phyloP scores from a whole-genome alignment of 2,888 invertebrate species.

The Sminthurinus aureus region DNA sequence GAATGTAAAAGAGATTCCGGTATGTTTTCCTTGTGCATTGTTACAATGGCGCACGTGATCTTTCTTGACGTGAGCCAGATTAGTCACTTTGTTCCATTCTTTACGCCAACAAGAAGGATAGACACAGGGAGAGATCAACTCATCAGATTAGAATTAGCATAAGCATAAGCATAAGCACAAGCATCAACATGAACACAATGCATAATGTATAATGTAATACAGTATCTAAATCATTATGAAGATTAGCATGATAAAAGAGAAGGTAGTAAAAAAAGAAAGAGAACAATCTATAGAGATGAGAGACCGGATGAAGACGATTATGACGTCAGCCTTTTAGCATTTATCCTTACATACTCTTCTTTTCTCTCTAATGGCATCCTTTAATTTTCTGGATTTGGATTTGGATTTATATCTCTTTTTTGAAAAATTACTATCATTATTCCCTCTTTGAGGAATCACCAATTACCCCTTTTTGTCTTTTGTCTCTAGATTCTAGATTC shows the following conservation, averaged over 20 bases:
- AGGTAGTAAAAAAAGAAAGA: too few species aligned
- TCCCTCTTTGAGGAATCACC: neutral
- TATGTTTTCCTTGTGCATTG: neutral
- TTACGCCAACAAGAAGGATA: neutral
- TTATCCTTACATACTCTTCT: neutral
- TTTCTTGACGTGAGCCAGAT: slow-evolving; percentile 7
- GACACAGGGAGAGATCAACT: neutral
- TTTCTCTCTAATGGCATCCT: neutral
- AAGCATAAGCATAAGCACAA: neutral
- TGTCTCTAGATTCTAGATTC: too few species aligned
- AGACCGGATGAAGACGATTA: slow-evolving; percentile 2
- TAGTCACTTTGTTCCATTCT: neutral
- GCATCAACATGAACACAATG: neutral
- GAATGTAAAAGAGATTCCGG: neutral
- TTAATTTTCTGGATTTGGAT: slow-evolving; percentile 27
- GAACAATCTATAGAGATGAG: too few species aligned
- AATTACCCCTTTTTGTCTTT: neutral
- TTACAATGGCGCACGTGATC: slow-evolving; percentile 28
- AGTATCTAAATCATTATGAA: neutral
- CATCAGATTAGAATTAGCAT: neutral
- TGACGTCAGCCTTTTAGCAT: slow-evolving; percentile 2
- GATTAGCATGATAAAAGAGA: neutral
- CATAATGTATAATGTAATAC: neutral
- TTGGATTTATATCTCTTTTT: neutral
- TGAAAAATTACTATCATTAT: neutral